A percentile compares a stretch with the other conserved stretches of the same genome.
Conservation (phyloP, 2,113 vertebrate genomes). For the Perca schrenkii region DNA sequence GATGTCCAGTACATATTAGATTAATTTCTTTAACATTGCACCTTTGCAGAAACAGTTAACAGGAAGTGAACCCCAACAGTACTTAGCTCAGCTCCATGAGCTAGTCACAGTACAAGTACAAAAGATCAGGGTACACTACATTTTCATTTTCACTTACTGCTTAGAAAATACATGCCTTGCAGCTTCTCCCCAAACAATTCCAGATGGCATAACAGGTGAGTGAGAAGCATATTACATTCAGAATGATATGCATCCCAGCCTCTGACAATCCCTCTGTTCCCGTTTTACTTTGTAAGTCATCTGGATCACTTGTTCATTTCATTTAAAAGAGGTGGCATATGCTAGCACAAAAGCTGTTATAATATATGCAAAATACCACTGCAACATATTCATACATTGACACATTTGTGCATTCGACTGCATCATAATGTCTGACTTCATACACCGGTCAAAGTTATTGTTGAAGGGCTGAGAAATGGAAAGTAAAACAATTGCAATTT, state of each 20-base stretch:
- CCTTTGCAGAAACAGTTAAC: conserved; percentile 3
- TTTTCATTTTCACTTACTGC: conserved; percentile 58
- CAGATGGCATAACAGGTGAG: conserved; percentile 73
- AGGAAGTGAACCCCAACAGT: background rate
- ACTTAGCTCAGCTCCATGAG: conserved; percentile 4
- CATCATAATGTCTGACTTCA: conserved; percentile 12
- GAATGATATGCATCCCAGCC: conserved; percentile 63
- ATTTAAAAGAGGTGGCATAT: conserved; percentile 65
- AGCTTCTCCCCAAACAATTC: conserved; percentile 71
- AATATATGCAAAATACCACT: conserved; percentile 57
- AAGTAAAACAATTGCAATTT: conserved; percentile 57
- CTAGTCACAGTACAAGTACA: background rate
- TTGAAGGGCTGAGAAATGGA: conserved; percentile 43
- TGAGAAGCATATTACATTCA: conserved; percentile 64
- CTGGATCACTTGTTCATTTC: conserved; percentile 66
- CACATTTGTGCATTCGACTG: conserved; percentile 25
- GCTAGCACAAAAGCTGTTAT: conserved; percentile 36
- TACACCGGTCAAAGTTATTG: conserved; percentile 50
- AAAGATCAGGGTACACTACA: conserved; percentile 16
- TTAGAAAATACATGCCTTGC: conserved; percentile 54
- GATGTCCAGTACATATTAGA: background rate
- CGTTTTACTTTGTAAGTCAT: conserved; percentile 70
- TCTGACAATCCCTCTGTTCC: conserved; percentile 67
- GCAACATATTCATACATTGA: conserved; percentile 33
- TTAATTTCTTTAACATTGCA: background rate